phyloP scores from a whole-genome alignment of 2,797 vertebrate species.

The Tiaroga cobitis region DNA sequence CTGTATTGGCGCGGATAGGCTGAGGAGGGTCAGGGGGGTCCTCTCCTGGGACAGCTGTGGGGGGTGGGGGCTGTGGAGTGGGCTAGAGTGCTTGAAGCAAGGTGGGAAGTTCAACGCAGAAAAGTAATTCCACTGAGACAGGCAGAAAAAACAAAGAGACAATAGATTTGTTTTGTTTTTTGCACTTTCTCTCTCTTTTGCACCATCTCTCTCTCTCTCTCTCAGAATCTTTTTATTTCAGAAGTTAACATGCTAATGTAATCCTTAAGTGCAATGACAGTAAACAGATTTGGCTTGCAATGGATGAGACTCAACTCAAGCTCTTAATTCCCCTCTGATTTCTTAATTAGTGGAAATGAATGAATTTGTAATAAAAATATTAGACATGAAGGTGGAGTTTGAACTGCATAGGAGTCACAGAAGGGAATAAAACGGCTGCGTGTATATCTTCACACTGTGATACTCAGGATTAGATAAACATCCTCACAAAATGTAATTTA shows the following conservation, averaged over 20 bases:
- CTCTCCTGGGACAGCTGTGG: constrained; percentile 61
- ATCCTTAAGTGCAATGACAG: not conserved
- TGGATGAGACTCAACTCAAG: not conserved
- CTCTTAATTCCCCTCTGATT: not conserved
- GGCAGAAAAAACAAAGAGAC: constrained; percentile 46
- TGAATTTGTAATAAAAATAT: constrained; percentile 25
- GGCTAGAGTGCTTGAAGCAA: constrained; percentile 58
- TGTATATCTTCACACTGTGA: not conserved
- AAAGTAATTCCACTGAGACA: constrained; percentile 51
- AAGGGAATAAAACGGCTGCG: not conserved
- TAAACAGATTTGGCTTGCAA: constrained; percentile 22
- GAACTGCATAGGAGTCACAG: not conserved
- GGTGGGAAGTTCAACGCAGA: constrained; percentile 59
- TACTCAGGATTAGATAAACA: not conserved
- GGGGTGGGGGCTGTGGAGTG: constrained; percentile 58
- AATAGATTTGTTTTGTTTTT: constrained; percentile 44
- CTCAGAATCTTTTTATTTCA: not conserved
- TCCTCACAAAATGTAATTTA: too few relatives aligned
- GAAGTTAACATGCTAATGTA: constrained; percentile 11
- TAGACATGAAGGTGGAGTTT: not conserved
- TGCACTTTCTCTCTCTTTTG: not conserved
- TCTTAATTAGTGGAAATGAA: constrained; percentile 17
- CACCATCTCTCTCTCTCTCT: not conserved
- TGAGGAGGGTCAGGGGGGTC: constrained; percentile 58
- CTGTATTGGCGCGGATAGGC: constrained; percentile 51